phyloP scores from a whole-genome alignment of 2,888 invertebrate genomes.

The Cryptocheilus praepositus region DNA sequence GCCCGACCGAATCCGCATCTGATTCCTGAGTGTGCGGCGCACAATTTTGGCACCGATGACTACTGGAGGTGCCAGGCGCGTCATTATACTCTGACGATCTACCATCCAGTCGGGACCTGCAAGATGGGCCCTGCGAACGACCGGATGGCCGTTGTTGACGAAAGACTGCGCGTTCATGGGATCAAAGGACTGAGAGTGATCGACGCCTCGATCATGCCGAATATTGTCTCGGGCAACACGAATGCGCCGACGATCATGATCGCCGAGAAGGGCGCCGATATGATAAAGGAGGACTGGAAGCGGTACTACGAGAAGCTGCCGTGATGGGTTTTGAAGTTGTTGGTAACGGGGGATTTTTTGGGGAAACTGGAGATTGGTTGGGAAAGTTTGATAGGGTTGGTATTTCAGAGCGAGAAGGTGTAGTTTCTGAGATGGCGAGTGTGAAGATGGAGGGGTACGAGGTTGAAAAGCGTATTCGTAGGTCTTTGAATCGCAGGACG shows the following conservation, averaged over 20 bases:
- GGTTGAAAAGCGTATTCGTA: too few species aligned
- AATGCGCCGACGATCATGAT: slow-evolving; percentile 91
- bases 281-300: slow-evolving; percentile 85
- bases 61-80: slow-evolving; percentile 87
- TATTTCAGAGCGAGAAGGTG: too few species aligned
- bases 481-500: too few species aligned
- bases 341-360: too few species aligned
- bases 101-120: slow-evolving; percentile 88
- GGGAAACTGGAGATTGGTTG: background rate
- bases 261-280: slow-evolving; percentile 87
- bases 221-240: slow-evolving; percentile 86
- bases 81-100: slow-evolving; percentile 86
- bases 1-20: slow-evolving; percentile 19
- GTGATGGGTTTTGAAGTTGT: too few species aligned
- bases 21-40: slow-evolving; percentile 19
- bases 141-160: slow-evolving; percentile 59
- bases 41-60: slow-evolving; percentile 3
- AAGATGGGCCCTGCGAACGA: slow-evolving; percentile 85
- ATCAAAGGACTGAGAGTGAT: slow-evolving; percentile 83
- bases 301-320: background rate
- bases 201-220: slow-evolving; percentile 90
- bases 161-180: slow-evolving; percentile 82
- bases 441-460: too few species aligned
- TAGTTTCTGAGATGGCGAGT: too few species aligned
- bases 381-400: too few species aligned